Base-by-base conservation (phyloP, 1,140 invertebrate genomes). In the Rhyzopertha dominica region DNA sequence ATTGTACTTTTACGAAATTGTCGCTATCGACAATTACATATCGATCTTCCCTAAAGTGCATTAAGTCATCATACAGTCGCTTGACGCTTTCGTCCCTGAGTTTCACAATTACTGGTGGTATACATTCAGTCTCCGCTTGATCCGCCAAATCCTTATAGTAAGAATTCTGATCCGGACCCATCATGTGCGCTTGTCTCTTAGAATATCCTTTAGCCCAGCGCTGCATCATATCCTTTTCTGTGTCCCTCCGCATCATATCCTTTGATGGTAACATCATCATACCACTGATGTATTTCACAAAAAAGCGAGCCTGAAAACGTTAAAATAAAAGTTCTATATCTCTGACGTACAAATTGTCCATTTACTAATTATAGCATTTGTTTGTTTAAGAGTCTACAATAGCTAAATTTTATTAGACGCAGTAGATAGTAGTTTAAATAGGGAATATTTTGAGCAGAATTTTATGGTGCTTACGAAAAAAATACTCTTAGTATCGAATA, bases 91-190 rank as follows among this genome's bases (percentile, higher is more conserved):
- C 29, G 40, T 63, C 58, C 9, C 61, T 46, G 3, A 66, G 35
- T 56, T 66, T 66, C n/a, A 63, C 64, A 1, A 81, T 62, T 16
- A 76, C 76, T 4, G 64, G 62, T 3, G 74, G 73, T n/a, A 83
- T 59, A 1, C 66, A 63, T 13, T 57, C 50, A 38, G 76, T 59
- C 1, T 66, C 68, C 0, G 76, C 78, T 5, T 72, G 66, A 4
- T 64, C 58, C 1, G 79, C 74, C 2, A 85, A 58, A 32, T 77
- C 71, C 26, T 78, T 66, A 57, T 78, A 79, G 61, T 84, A 85
- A 5, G 32, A 26, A 4, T 63, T 61, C 72, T 76, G 73, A 13
- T 71, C 60, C 20, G 60, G 51, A 4, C 79, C 77, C 75, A 84
- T 76, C 59, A 71, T 65, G 54, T 84, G 82, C 20, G 79, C 79